A percentile compares a stretch with the other conserved stretches of the same genome.
Conservation (phyloP, 2,797 vertebrate species). For the Crocidura indochinensis region DNA sequence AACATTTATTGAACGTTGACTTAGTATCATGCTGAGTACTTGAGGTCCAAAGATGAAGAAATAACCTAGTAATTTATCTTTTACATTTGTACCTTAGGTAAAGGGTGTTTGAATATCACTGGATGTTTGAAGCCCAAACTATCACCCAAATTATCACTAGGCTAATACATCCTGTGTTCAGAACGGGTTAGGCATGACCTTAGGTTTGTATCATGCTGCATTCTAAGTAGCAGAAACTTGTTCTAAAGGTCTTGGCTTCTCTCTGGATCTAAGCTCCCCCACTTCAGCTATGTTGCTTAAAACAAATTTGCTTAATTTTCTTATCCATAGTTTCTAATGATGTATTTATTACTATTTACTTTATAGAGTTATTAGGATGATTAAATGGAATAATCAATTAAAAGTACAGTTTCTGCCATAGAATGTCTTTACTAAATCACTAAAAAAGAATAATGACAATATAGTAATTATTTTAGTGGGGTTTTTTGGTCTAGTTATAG, state of each 20-base stretch:
- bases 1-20: background rate
- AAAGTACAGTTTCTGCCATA: background rate
- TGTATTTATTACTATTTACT: background rate
- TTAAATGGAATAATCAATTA: background rate
- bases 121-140: slow-evolving; percentile 25
- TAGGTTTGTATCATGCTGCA: background rate
- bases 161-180: slow-evolving; percentile 26
- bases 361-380: background rate
- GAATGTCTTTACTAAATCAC: background rate
- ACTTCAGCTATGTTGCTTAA: background rate
- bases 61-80: background rate
- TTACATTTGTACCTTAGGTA: background rate
- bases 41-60: slow-evolving; percentile 13
- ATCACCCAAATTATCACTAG: no score
- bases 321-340: background rate
- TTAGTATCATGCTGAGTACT: background rate
- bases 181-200: slow-evolving; percentile 16
- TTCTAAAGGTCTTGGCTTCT: background rate
- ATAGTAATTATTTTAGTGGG: background rate
- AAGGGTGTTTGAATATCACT: background rate
- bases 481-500: slow-evolving; percentile 33
- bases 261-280: background rate
- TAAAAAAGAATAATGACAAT: background rate
- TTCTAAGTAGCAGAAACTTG: background rate
- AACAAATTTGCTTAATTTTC: slow-evolving; percentile 3